Evolutionary conservation across 2,797 vertebrate genomes (phyloP).

Genomic region (Cercopithecus neglectus): DNA sequence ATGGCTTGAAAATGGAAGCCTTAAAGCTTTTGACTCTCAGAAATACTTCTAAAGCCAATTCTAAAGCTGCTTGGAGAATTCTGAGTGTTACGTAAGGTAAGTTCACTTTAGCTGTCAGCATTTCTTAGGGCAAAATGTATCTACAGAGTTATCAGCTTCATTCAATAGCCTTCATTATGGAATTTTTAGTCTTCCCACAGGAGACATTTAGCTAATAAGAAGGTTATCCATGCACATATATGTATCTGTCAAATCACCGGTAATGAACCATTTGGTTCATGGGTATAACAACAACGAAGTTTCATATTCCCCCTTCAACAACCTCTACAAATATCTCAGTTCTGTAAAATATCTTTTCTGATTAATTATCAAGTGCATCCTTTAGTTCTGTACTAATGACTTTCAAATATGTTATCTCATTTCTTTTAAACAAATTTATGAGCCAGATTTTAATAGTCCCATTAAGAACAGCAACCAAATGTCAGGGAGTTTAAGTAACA

Average conservation of each 20-base stretch:
- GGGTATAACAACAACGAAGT: not conserved
- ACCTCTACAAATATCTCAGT: not conserved
- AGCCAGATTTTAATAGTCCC: conserved; percentile 23
- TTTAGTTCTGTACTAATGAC: not conserved
- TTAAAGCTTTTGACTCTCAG: conserved; percentile 45
- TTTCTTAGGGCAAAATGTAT: conserved; percentile 66
- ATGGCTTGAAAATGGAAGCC: not conserved
- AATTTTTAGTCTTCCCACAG: conserved; percentile 55
- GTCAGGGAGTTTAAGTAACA: conserved; percentile 39
- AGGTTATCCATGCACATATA: conserved; percentile 51
- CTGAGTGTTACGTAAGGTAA: conserved; percentile 29
- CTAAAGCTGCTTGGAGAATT: conserved; percentile 47
- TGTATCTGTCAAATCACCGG: conserved; percentile 56
- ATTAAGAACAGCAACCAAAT: not conserved
- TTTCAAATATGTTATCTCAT: conserved; percentile 44
- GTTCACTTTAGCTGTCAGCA: conserved; percentile 65
- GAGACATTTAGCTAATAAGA: conserved; percentile 59
- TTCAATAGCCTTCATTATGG: not conserved
- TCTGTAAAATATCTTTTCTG: not conserved
- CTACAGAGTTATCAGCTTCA: conserved; percentile 40
- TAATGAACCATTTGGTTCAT: not conserved
- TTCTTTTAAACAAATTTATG: conserved; percentile 16
- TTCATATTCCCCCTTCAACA: not conserved
- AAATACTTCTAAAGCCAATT: conserved; percentile 37
- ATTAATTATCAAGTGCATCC: conserved; percentile 23